Evolutionary conservation across 2,888 invertebrate genomes (phyloP).

Genomic region (Pristionchus arcanus): DNA sequence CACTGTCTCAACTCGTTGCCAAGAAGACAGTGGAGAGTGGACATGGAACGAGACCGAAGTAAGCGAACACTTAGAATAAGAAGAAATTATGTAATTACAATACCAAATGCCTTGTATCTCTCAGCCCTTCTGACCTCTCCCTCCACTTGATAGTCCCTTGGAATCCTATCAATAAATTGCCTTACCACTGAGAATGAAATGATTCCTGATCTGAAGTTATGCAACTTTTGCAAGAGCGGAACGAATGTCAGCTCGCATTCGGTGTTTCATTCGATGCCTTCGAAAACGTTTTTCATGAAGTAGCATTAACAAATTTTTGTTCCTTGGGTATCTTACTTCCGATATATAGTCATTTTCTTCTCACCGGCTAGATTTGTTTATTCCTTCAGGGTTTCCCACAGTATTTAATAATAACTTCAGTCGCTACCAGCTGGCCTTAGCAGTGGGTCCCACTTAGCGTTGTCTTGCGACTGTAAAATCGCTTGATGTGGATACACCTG

Average conservation of each 20-base stretch:
- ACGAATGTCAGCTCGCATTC: neutral
- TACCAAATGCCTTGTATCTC: neutral
- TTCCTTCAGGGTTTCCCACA: too few relatives aligned
- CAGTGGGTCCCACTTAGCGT: too few relatives aligned
- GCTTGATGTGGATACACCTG: too few relatives aligned
- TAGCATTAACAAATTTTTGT: too few relatives aligned
- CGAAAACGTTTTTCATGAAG: too few relatives aligned
- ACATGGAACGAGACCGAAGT: conserved; percentile 61
- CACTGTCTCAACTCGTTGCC: conserved; percentile 94
- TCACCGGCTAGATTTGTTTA: too few relatives aligned
- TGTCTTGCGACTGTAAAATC: too few relatives aligned
- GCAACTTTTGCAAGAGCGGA: neutral
- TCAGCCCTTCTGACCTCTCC: neutral
- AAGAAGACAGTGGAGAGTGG: conserved; percentile 83
- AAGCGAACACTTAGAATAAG: neutral
- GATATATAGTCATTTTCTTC: too few relatives aligned
- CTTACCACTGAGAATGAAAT: neutral
- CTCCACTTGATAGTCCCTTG: neutral
- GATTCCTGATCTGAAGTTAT: neutral
- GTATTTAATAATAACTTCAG: conserved; percentile 45
- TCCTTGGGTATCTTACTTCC: too few relatives aligned
- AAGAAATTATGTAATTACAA: neutral
- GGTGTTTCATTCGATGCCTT: neutral
- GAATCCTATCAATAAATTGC: neutral
- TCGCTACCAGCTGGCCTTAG: conserved; percentile 75